Base-by-base conservation (phyloP, 2,797 vertebrate species). In the Liparis tanakae region DNA sequence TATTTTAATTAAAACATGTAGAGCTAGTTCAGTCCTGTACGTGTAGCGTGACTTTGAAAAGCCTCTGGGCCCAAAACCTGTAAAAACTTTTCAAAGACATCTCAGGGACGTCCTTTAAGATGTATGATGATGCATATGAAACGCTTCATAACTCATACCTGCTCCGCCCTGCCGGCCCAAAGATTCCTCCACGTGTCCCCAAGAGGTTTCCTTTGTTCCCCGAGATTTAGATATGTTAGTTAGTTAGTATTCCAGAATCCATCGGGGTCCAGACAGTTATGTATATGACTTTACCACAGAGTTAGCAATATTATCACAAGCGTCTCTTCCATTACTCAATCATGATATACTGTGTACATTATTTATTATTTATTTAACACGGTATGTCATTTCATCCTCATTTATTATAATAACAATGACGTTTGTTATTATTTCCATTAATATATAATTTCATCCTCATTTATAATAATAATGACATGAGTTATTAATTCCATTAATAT, bases 31-130 rank as follows among this genome's bases (percentile, higher is more conserved):
- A 51, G 20, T 67, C 63, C 81, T 85, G 78, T 78, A 70, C 65
- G 10, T 62, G 7, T 18, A 33, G 56, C 72, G 55, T 65, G 30
- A 67, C 53, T 84, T 70, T 33, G 59, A 76, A 69, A 63, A 67
- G 61, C 72, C 50, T 62, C 15, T 6, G 67, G 60, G 10, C n/a
- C 10, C 6, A 64, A 84, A 88, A 77, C 53, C 64, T 76, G 69
- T 66, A 70, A 62, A 75, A 72, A 70, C 15, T 43, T 13, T n/a
- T n/a, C n/a, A n/a, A n/a, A 68, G 54, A 58, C 43, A 68, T 82
- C 81, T 82, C 17, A 70, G 51, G 25, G 48, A 6, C 33, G 48
- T 13, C 13, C 60, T 67, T 73, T 6, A 0, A 69, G 74, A 78
- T 30, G 25, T 30, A 30, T 30, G 2, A 30, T 30, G 25, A 30